A percentile compares a stretch with the other conserved stretches of the same genome.
Conservation (phyloP, 2,888 invertebrate genomes). For the Helleia helle region DNA sequence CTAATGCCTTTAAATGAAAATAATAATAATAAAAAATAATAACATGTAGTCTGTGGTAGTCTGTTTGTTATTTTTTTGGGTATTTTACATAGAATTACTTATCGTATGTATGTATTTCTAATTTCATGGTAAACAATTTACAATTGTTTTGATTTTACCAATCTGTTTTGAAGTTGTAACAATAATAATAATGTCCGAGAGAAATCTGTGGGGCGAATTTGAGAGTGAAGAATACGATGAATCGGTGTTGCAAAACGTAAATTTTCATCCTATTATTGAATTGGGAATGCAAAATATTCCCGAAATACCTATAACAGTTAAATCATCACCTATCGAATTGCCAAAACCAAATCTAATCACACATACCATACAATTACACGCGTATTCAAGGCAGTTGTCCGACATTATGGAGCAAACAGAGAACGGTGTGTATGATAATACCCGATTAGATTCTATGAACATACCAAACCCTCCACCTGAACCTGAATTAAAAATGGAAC, state of each 20-base stretch:
- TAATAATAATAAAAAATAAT: no score
- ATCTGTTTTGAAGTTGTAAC: no score
- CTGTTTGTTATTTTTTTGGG: no score
- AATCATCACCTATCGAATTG: slow-evolving; percentile 58
- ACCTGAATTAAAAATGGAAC: slow-evolving; percentile 44
- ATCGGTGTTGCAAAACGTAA: slow-evolving; percentile 51
- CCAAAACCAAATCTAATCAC: slow-evolving; percentile 60
- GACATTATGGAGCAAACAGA: slow-evolving; percentile 53
- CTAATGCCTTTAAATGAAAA: no score
- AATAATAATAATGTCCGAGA: slow-evolving; percentile 29
- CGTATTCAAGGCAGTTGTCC: slow-evolving; percentile 44
- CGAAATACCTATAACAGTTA: slow-evolving; percentile 60
- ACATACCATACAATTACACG: slow-evolving; percentile 59
- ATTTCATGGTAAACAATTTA: no score
- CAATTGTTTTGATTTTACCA: no score
- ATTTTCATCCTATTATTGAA: slow-evolving; percentile 67
- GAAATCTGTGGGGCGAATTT: slow-evolving; percentile 59
- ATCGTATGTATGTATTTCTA: no score
- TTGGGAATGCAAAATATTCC: slow-evolving; percentile 67
- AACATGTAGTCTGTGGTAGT: no score
- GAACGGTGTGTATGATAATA: slow-evolving; percentile 45
- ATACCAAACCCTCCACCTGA: slow-evolving; percentile 48
- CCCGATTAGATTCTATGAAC: slow-evolving; percentile 41
- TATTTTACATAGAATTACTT: no score
- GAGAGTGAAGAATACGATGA: slow-evolving; percentile 49